phyloP scores from a whole-genome alignment of 2,888 invertebrate genomes.

The Noctuana brunneofusca region DNA sequence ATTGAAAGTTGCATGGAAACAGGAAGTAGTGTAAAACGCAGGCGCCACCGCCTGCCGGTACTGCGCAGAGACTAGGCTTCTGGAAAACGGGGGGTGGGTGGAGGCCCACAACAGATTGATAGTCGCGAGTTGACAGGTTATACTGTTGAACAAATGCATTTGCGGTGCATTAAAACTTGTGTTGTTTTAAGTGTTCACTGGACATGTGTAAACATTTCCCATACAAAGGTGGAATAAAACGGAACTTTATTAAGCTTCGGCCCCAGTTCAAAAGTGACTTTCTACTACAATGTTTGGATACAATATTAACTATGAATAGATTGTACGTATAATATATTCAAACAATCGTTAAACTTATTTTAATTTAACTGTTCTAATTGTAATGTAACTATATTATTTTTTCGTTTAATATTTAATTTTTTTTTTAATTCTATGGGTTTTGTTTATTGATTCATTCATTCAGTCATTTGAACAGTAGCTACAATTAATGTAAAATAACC shows the following conservation, averaged over 20 bases:
- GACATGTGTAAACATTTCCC: background rate
- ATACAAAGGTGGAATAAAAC: background rate
- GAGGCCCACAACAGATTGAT: conserved; percentile 15
- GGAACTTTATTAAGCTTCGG: background rate
- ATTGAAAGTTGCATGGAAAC: conserved; percentile 22
- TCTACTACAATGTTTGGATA: background rate
- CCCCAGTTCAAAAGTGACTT: background rate
- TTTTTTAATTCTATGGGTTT: too few relatives aligned
- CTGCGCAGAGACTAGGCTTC: conserved; percentile 17
- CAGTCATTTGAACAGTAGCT: too few relatives aligned
- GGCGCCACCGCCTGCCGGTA: conserved; percentile 6
- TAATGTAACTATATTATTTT: too few relatives aligned
- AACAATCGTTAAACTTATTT: too few relatives aligned
- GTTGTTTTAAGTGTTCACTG: background rate
- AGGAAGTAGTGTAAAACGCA: conserved; percentile 23
- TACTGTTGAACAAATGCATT: conserved; percentile 18
- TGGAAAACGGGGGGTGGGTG: conserved; percentile 13
- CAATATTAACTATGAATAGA: conserved; percentile 11
- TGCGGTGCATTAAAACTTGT: conserved; percentile 1
- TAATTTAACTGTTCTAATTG: too few relatives aligned
- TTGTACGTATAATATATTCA: conserved; percentile 13
- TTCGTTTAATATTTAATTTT: too few relatives aligned
- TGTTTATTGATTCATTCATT: background rate
- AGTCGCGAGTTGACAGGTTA: conserved; percentile 22
- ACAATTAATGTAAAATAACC: too few relatives aligned